Conservation (phyloP, 2,797 vertebrate species). For the Petrocephalus schoutedeni region DNA sequence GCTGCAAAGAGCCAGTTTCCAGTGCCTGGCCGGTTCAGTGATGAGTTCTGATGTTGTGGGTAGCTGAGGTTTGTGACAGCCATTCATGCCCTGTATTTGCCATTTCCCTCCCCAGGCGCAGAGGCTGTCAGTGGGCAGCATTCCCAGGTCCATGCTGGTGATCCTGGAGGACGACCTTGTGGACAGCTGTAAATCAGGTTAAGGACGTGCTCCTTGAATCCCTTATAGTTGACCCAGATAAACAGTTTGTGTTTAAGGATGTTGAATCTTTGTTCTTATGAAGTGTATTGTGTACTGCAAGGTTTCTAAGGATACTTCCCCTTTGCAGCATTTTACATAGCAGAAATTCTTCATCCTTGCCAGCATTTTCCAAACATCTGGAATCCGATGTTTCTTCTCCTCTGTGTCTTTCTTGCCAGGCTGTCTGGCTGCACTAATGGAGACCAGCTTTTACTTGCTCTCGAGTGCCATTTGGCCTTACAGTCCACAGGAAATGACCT, state of each 20-base stretch:
- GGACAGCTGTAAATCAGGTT: slow-evolving; percentile 90
- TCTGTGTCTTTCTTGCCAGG: not conserved
- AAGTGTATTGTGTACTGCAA: not conserved
- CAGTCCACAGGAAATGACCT: slow-evolving; percentile 77
- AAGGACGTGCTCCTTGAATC: not conserved
- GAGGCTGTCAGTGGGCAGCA: slow-evolving; percentile 85
- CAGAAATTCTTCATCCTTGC: not conserved
- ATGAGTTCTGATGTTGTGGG: not conserved
- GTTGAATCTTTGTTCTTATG: not conserved
- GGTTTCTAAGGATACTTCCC: not conserved
- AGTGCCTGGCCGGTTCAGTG: not conserved
- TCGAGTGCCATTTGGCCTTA: not conserved
- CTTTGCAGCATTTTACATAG: not conserved
- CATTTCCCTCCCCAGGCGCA: slow-evolving; percentile 70
- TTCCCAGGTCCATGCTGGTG: slow-evolving; percentile 88
- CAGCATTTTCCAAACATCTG: slow-evolving; percentile 3
- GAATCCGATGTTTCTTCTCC: not conserved
- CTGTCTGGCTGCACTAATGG: not conserved
- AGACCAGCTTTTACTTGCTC: not conserved
- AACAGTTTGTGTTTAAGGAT: not conserved
- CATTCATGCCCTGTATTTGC: slow-evolving; percentile 18
- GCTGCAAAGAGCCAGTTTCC: not conserved
- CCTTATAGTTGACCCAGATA: not conserved
- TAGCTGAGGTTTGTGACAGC: not conserved
- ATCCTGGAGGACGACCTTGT: slow-evolving; percentile 91